phyloP scores from a whole-genome alignment of 2,797 vertebrate species.

The Myripristis jacobus region DNA sequence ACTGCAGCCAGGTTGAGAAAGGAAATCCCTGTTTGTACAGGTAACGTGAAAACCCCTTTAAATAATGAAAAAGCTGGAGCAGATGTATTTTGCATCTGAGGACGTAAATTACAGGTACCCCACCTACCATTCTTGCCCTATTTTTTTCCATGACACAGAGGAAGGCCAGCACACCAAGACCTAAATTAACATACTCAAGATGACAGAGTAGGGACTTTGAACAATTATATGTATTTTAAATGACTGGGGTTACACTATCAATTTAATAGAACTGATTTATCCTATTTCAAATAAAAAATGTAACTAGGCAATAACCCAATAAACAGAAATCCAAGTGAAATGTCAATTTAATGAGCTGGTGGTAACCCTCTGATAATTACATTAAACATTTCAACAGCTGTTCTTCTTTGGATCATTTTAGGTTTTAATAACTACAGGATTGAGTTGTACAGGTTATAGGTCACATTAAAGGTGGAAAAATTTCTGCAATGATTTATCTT shows the following conservation, averaged over 20 bases:
- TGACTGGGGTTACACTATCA: not conserved
- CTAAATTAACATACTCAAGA: not conserved
- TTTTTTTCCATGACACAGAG: conserved; percentile 4
- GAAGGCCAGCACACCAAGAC: not conserved
- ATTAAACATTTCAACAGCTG: too few relatives aligned
- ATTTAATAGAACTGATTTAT: not conserved
- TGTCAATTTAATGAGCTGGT: too few relatives aligned
- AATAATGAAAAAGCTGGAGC: conserved; percentile 44
- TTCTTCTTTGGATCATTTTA: too few relatives aligned
- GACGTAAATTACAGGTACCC: not conserved
- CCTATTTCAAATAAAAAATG: not conserved
- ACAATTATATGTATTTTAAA: too few relatives aligned
- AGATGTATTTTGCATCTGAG: not conserved
- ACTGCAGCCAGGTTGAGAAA: not conserved
- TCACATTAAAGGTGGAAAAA: too few relatives aligned
- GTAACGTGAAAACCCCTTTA: conserved; percentile 41
- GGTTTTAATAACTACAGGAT: too few relatives aligned
- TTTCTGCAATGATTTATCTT: too few relatives aligned
- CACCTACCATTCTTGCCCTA: not conserved
- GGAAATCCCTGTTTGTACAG: conserved; percentile 11
- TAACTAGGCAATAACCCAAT: not conserved
- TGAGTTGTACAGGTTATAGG: too few relatives aligned
- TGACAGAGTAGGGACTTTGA: too few relatives aligned
- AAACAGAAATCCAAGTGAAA: too few relatives aligned
- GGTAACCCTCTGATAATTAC: not conserved